phyloP scores from a whole-genome alignment of 2,888 invertebrate genomes.

The Hypercompe scribonia region DNA sequence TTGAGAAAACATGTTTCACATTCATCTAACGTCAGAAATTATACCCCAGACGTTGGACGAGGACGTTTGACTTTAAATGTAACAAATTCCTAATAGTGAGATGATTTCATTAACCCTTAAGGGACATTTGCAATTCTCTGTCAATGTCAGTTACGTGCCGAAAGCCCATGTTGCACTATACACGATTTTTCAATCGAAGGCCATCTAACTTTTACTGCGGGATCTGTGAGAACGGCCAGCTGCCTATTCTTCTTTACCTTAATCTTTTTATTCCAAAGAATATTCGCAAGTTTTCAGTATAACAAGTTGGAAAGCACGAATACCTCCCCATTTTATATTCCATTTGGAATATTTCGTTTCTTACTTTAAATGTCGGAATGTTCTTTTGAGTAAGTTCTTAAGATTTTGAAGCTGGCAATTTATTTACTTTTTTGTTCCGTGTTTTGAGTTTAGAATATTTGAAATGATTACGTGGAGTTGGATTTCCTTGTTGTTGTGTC shows the following conservation, averaged over 20 bases:
- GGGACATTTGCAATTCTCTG: not conserved
- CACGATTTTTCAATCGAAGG: constrained; percentile 62
- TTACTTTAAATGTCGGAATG: constrained; percentile 54
- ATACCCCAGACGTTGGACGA: not conserved
- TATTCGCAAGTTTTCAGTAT: constrained; percentile 58
- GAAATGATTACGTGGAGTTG: not conserved
- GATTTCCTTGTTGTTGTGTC: not conserved
- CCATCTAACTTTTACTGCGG: constrained; percentile 56
- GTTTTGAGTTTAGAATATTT: constrained; percentile 24
- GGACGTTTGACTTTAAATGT: not conserved
- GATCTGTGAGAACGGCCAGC: constrained; percentile 62
- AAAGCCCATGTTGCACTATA: constrained; percentile 26
- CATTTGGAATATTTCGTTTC: constrained; percentile 53
- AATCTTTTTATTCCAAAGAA: constrained; percentile 68
- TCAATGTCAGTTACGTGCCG: constrained; percentile 3
- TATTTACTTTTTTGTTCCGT: constrained; percentile 19
- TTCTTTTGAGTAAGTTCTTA: constrained; percentile 51
- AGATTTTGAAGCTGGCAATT: constrained; percentile 26
- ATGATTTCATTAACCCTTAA: not conserved
- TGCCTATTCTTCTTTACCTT: constrained; percentile 54
- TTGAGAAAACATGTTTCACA: not conserved
- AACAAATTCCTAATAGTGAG: not conserved
- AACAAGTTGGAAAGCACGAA: constrained; percentile 64
- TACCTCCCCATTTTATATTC: constrained; percentile 51
- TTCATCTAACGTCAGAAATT: not conserved